Evolutionary conservation across 2,888 invertebrate species (phyloP), one percentile per base, ranked within the genome.

Genomic region (Reticulitermes lucifugus): DNA sequence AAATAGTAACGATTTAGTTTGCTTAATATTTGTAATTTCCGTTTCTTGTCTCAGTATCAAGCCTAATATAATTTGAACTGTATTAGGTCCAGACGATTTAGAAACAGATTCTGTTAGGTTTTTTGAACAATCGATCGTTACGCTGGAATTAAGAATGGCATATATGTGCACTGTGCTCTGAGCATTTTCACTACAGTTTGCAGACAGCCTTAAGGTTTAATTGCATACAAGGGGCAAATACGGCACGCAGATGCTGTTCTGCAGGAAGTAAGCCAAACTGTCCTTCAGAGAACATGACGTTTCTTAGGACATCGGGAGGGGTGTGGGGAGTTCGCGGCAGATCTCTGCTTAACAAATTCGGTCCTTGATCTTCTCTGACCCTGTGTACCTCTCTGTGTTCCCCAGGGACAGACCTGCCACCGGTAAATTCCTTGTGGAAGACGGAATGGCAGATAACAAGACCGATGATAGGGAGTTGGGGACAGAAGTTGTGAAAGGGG

Each of bases 401-500:
- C 65, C 65, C 25, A 65, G n/a, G 65, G 65, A 65, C 65, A 65
- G 65, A 60, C 65, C 65, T 65, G 65, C 7, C 65, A 25, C 65
- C 43, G 46, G 21, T 77, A 46, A 77, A 77, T 43, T 77, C 77
- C 77, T 46, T 22, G 51, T 46, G 51, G 77, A 77, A 77, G 43
- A 25, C 43, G 77, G 77, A 77, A 77, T 77, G 77, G 9, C 77
- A 25, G 70, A 81, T 81, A 81, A 65, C 81, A 81, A 70, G 80
- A 60, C 60, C 59, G 80, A 60, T 80, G 60, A 80, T 80, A 70
- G 60, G 70, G 70, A 59, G 35, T 29, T n/a, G 29, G 60, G 59
- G 41, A 35, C 18, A 29, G 59, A 80, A 80, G 55, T 60, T 80
- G 60, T 35, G 60, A 80, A 25, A 59, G 73, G 21, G 73, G 41